These are phyloP conservation scores for Arctocebus calabarensis DNA, from an alignment of 2,797 vertebrate species.

Conservation along the genomic window DNA sequence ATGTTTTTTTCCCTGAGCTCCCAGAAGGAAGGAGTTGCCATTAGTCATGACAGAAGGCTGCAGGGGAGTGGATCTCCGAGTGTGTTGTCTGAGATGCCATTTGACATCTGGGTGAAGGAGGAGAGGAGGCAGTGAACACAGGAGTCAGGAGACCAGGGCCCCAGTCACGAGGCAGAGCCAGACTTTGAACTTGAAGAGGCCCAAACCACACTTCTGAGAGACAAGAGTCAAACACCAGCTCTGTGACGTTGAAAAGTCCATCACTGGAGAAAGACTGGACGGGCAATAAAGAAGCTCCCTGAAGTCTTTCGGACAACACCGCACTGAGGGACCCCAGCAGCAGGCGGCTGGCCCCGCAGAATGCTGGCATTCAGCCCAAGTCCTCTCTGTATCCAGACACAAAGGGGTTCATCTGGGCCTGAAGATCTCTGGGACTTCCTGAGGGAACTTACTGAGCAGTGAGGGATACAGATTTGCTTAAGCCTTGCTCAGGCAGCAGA, in stretches of 20 bases:
- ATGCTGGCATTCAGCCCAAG: accelerated
- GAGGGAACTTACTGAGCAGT: neutral
- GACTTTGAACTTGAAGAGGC: neutral
- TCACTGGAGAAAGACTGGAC: neutral
- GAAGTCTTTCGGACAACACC: neutral
- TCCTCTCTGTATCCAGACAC: neutral
- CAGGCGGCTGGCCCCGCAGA: accelerated
- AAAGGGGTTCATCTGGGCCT: neutral
- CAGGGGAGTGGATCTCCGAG: accelerated
- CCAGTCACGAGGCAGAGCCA: neutral
- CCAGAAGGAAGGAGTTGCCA: neutral
- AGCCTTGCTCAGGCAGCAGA: neutral
- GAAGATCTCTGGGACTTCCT: neutral
- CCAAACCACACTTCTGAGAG: neutral
- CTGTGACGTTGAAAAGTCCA: neutral
- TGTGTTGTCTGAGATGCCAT: neutral
- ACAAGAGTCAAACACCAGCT: neutral
- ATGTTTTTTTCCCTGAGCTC: neutral
- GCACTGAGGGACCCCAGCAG: neutral
- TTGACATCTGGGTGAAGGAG: neutral
- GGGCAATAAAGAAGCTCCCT: neutral
- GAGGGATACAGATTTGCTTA: neutral
- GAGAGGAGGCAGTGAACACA: neutral
- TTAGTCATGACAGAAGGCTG: neutral
- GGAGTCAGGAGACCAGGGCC: neutral